phyloP scores from a whole-genome alignment of 64 coral and sea anemone species.

The Porites australiensis region DNA sequence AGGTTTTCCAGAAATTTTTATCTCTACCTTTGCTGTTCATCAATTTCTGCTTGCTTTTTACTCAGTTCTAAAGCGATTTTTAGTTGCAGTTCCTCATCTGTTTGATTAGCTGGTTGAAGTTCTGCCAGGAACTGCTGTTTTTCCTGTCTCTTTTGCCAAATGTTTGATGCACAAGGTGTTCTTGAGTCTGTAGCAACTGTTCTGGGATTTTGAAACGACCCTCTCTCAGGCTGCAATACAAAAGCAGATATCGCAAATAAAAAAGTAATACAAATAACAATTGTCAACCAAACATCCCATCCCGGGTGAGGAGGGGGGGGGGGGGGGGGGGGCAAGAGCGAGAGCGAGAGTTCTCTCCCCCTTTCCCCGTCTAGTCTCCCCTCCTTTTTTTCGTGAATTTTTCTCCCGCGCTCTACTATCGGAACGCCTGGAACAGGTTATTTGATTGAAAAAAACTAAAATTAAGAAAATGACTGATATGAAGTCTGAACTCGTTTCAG shows the following conservation, averaged over 20 bases:
- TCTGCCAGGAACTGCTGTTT: conserved; percentile 31
- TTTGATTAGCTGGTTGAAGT: conserved; percentile 23
- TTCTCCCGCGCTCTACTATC: too few species aligned
- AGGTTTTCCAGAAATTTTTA: neutral
- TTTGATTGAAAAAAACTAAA: too few species aligned
- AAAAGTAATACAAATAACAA: too few species aligned
- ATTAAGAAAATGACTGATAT: too few species aligned
- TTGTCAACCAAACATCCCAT: too few species aligned
- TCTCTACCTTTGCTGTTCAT: conserved; percentile 39
- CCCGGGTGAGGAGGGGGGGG: too few species aligned
- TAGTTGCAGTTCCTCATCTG: conserved; percentile 36
- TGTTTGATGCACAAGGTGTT: neutral
- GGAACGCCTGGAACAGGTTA: too few species aligned
- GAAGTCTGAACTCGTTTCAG: too few species aligned
- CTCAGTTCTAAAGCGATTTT: conserved; percentile 27
- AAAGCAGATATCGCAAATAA: neutral
- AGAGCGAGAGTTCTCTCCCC: too few species aligned
- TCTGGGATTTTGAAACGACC: neutral
- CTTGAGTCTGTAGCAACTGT: neutral
- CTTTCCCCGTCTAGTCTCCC: too few species aligned
- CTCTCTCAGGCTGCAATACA: neutral
- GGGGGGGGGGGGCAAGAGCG: too few species aligned
- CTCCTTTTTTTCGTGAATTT: too few species aligned
- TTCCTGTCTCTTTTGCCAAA: conserved; percentile 35
- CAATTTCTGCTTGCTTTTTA: conserved; percentile 39